These are phyloP conservation scores for Agraylea sexmaculata DNA, from an alignment of 1,140 invertebrate species.

Conservation along the genomic window DNA sequence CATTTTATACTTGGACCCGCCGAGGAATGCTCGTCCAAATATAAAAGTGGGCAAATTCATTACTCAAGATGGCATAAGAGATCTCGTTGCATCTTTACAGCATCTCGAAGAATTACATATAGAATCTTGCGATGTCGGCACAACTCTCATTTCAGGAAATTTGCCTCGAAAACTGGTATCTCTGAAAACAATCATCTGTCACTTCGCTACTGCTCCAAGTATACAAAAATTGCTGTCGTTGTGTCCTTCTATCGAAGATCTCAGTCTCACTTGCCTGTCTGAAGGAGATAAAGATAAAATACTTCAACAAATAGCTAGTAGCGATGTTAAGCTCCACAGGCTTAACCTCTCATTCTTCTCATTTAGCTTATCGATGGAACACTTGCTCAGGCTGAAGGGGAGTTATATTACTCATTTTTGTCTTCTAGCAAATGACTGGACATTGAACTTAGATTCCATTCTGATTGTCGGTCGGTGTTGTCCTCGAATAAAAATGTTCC, in stretches of 20 bases:
- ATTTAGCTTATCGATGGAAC: constrained; percentile 28
- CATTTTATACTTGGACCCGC: constrained; percentile 35
- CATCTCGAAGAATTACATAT: constrained; percentile 34
- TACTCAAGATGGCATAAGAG: constrained; percentile 34
- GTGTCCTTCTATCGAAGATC: constrained; percentile 31
- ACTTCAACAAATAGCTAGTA: constrained; percentile 29
- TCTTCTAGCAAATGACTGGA: constrained; percentile 33
- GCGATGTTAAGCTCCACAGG: constrained; percentile 28
- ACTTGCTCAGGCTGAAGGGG: constrained; percentile 30
- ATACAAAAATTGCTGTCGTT: constrained; percentile 34
- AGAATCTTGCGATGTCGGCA: constrained; percentile 38
- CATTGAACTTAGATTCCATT: constrained; percentile 30
- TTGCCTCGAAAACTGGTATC: constrained; percentile 27
- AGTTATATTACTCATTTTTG: constrained; percentile 34
- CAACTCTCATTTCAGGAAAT: constrained; percentile 30
- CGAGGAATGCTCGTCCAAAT: constrained; percentile 31
- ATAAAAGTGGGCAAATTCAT: constrained; percentile 30
- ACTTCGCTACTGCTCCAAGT: constrained; percentile 33
- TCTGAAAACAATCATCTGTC: constrained; percentile 34
- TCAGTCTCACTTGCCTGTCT: constrained; percentile 34
- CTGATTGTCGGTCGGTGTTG: constrained; percentile 30
- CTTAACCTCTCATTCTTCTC: constrained; percentile 36
- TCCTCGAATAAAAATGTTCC: constrained; percentile 28
- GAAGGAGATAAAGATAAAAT: constrained; percentile 33
- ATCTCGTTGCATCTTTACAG: constrained; percentile 31